Conservation (phyloP, 2,888 invertebrate genomes). For the Stenurella melanura region DNA sequence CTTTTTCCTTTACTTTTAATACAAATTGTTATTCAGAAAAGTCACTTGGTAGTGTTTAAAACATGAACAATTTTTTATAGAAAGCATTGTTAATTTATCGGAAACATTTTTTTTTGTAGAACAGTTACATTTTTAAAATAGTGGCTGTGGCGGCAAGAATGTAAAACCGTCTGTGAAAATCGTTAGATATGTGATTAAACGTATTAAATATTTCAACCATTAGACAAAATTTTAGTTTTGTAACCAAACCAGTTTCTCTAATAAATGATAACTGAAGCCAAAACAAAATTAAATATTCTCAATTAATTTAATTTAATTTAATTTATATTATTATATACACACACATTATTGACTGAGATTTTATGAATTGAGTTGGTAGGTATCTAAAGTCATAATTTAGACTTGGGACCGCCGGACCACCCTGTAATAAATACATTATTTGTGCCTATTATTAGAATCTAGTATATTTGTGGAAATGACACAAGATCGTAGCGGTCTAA, state of each 20-base stretch:
- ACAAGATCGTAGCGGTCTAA: slow-evolving; percentile 23
- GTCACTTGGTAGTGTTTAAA: too few relatives aligned
- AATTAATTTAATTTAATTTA: neutral
- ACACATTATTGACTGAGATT: neutral
- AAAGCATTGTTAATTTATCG: too few relatives aligned
- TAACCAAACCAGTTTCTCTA: neutral
- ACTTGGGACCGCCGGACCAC: neutral
- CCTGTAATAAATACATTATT: slow-evolving; percentile 25
- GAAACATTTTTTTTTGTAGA: too few relatives aligned
- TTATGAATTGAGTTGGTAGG: neutral
- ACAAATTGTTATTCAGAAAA: too few relatives aligned
- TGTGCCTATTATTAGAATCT: slow-evolving; percentile 23
- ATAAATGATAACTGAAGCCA: neutral
- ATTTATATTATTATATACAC: neutral
- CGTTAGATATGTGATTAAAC: neutral
- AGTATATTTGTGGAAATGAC: slow-evolving; percentile 34
- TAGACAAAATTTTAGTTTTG: neutral
- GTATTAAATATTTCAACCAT: neutral
- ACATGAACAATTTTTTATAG: too few relatives aligned
- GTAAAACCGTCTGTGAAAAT: too few relatives aligned
- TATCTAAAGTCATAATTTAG: slow-evolving; percentile 6
- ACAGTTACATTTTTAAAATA: too few relatives aligned
- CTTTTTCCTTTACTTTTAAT: too few relatives aligned
- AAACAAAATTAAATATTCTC: too few relatives aligned
- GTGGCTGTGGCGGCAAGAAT: too few relatives aligned